A percentile compares a stretch with the other conserved stretches of the same genome.
Conservation (phyloP, 2,113 vertebrate genomes). For the Damaliscus lunatus region DNA sequence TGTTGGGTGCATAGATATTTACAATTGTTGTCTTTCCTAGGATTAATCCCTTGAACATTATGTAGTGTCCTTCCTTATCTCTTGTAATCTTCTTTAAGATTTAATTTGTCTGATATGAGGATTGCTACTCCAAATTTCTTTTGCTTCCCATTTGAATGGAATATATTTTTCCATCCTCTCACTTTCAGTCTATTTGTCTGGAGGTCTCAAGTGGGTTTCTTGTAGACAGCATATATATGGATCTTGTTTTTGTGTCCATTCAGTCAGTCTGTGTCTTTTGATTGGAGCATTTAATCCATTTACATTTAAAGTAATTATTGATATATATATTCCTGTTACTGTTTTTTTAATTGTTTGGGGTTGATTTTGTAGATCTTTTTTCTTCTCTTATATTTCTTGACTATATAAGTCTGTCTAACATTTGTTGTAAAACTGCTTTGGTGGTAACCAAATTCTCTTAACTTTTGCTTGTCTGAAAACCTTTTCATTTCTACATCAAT, state of each 20-base stretch:
- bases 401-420: not conserved
- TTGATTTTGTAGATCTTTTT: not conserved
- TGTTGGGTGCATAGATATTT: not conserved
- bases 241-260: not conserved
- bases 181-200: not conserved
- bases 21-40: not conserved
- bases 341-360: not conserved
- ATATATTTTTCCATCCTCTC: not conserved
- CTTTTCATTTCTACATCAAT: not conserved
- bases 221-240: not conserved
- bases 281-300: not conserved
- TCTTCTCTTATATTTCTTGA: not conserved
- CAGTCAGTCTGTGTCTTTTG: not conserved
- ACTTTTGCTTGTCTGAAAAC: not conserved
- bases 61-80: not conserved
- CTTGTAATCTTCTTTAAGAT: not conserved
- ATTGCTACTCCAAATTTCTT: not conserved
- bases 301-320: not conserved
- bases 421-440: not conserved
- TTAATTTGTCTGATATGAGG: not conserved
- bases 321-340: not conserved
- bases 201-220: not conserved
- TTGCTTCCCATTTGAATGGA: not conserved
- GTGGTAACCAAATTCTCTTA: not conserved
- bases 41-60: not conserved